Evolutionary conservation across 2,797 vertebrate species (phyloP).

Genomic region (Notamacropus eugenii): DNA sequence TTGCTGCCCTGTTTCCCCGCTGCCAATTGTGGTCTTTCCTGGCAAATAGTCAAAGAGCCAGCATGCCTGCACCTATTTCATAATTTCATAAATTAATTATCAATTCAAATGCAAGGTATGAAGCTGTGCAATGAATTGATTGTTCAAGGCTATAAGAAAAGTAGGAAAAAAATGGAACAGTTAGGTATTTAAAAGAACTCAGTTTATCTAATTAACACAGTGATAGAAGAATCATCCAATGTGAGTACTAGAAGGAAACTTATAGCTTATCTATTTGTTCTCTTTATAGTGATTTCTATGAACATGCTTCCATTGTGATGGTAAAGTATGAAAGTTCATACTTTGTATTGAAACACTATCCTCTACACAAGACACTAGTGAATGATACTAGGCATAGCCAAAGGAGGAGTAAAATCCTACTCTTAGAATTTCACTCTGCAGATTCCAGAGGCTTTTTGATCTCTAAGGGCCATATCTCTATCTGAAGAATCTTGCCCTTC

Average conservation of each 20-base stretch:
- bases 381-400: neutral
- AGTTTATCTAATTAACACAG: neutral
- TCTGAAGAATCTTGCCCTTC: neutral
- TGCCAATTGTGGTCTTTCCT: neutral
- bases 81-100: neutral
- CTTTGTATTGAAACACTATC: neutral
- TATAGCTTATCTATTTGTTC: neutral
- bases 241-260: neutral
- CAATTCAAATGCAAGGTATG: neutral
- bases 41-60: neutral
- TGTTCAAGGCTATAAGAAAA: neutral
- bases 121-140: neutral
- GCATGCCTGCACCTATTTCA: neutral
- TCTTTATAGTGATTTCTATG: neutral
- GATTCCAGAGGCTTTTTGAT: neutral
- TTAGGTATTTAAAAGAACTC: neutral
- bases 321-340: neutral
- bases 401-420: neutral
- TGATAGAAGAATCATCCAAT: neutral
- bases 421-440: neutral
- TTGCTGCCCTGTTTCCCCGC: neutral
- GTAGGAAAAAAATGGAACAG: neutral
- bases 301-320: neutral
- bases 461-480: neutral
- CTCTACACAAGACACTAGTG: neutral